Evolutionary conservation across 1,140 invertebrate genomes (phyloP).

Genomic region (Stegodyphus mimosarum): DNA sequence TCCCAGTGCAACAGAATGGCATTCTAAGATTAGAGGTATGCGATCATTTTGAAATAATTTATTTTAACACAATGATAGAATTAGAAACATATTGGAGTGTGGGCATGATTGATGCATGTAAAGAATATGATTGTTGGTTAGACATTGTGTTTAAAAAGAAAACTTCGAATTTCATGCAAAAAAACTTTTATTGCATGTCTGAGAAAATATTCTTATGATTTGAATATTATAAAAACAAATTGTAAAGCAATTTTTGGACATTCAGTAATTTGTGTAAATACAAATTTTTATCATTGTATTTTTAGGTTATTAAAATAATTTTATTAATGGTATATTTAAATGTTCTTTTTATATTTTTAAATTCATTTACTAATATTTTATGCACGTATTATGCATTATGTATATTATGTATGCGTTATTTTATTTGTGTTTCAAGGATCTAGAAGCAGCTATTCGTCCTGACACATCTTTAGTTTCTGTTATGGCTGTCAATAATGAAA

Average conservation of each 20-base stretch:
- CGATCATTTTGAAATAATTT: not conserved
- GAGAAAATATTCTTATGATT: not conserved
- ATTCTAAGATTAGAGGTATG: conserved; percentile 80
- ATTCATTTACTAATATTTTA: not conserved
- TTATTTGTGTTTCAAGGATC: conserved; percentile 66
- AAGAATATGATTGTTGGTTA: too few relatives aligned
- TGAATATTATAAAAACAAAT: too few relatives aligned
- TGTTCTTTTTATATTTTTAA: not conserved
- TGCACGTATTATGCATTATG: not conserved
- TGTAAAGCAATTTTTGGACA: too few relatives aligned
- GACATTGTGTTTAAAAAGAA: not conserved
- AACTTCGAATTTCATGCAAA: not conserved
- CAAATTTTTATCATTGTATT: not conserved
- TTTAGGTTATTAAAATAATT: not conserved
- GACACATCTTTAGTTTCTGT: conserved; percentile 95
- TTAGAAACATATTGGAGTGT: too few relatives aligned
- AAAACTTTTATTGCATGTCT: not conserved
- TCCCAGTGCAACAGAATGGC: conserved; percentile 91
- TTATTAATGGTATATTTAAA: not conserved
- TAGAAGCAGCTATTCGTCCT: conserved; percentile 87
- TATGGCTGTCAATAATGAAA: conserved; percentile 99
- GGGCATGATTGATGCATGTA: too few relatives aligned
- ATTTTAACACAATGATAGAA: not conserved
- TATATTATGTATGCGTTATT: too few relatives aligned
- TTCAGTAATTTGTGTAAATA: too few relatives aligned